Conservation (phyloP, 1,140 invertebrate species). For the Latrodectus geometricus region DNA sequence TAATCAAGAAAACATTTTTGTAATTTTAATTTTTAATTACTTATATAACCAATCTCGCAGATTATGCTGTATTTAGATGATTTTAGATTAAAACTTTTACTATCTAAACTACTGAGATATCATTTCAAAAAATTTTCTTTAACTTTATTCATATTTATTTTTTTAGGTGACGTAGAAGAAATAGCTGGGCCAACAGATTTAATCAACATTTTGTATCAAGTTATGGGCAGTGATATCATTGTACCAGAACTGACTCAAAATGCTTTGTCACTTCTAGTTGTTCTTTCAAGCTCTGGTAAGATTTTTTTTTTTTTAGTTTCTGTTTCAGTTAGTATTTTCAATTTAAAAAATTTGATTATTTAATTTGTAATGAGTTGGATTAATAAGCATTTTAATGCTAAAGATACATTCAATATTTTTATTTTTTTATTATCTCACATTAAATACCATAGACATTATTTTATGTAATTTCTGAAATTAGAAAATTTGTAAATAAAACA, state of each 20-base stretch:
- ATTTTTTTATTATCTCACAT: no score
- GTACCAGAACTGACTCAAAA: conserved; percentile 49
- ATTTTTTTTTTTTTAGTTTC: neutral
- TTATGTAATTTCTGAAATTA: no score
- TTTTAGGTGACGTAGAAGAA: conserved; percentile 42
- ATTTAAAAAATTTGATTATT: neutral
- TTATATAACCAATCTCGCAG: no score
- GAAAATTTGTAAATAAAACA: no score
- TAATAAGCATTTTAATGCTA: no score
- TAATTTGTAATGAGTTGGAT: no score
- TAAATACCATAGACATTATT: no score
- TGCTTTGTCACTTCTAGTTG: conserved; percentile 35
- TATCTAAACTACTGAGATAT: neutral
- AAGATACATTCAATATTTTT: no score
- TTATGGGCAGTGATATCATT: conserved; percentile 34
- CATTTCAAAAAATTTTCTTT: no score
- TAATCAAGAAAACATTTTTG: no score
- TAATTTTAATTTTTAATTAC: no score
- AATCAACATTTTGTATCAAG: conserved; percentile 45
- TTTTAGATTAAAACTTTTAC: neutral
- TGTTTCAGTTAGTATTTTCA: neutral
- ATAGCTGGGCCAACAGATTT: conserved; percentile 38
- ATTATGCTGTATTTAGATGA: neutral
- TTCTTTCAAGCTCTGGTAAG: conserved; percentile 26
- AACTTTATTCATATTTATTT: neutral